Percentiles rank a stretch among this genome's conserved stretches.
These are phyloP conservation scores for Oxygymnocypris stewartii DNA, from an alignment of 2,113 vertebrate genomes.

Conservation along the genomic window DNA sequence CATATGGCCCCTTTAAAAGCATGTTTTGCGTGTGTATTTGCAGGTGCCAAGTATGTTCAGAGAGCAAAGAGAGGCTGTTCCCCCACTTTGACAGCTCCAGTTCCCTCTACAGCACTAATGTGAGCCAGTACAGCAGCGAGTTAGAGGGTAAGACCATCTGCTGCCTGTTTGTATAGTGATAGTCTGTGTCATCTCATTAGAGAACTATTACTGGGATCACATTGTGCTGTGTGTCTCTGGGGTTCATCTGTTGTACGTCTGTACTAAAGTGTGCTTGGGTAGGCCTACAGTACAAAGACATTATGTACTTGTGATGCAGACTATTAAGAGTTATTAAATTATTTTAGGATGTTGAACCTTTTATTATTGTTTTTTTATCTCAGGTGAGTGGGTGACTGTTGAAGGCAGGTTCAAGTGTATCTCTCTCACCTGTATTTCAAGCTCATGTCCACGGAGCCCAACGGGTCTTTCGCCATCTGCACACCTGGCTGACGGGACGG, in stretches of 20 bases:
- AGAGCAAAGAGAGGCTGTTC: conserved; percentile 75
- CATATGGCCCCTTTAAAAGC: neutral
- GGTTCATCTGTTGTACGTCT: neutral
- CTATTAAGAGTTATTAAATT: neutral
- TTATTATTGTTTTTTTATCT: conserved; percentile 15
- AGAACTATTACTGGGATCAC: neutral
- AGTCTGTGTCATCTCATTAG: neutral
- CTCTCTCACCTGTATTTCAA: conserved; percentile 82
- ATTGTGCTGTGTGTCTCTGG: neutral
- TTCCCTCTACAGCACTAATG: conserved; percentile 68
- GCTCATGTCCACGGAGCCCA: conserved; percentile 80
- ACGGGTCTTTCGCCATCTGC: conserved; percentile 80
- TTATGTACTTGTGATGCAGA: neutral
- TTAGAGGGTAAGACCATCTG: conserved; percentile 65
- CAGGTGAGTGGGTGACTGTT: conserved; percentile 72
- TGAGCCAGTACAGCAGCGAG: conserved; percentile 63
- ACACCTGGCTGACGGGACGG: conserved; percentile 82
- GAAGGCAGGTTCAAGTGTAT: conserved; percentile 75
- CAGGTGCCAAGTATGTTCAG: conserved; percentile 80
- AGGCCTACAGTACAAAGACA: neutral
- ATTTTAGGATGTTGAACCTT: neutral
- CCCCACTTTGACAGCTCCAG: conserved; percentile 62
- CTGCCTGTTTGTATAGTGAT: neutral
- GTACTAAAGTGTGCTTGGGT: neutral
- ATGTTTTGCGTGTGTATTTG: conserved; percentile 35